Evolutionary conservation across 37 sponge, comb jelly and placozoan genomes (phyloP).

Genomic region (Chondrilla cf. caribensis): DNA sequence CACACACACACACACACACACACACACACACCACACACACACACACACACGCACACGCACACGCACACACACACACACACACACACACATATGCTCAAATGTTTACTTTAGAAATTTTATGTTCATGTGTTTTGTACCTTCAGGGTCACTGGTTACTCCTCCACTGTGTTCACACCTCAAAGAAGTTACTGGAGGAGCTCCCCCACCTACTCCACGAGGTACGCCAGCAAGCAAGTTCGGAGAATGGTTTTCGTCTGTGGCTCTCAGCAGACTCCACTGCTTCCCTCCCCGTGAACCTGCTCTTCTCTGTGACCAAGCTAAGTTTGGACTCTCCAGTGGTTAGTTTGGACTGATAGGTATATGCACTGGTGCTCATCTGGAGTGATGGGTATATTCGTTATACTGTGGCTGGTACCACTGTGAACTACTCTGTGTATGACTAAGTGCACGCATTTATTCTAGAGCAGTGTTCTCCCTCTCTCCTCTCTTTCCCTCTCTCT

Average conservation of each 20-base stretch:
- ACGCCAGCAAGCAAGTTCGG: not conserved
- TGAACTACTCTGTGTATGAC: not conserved
- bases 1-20: no score
- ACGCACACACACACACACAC: no score
- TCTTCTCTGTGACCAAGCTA: constrained; percentile 31
- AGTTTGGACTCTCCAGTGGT: constrained; percentile 71
- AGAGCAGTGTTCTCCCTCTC: no score
- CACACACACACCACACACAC: no score
- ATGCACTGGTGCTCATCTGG: not conserved
- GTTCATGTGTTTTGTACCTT: no score
- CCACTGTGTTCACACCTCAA: constrained; percentile 51
- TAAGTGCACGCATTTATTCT: no score
- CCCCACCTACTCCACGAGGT: constrained; percentile 30
- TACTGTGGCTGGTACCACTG: not conserved
- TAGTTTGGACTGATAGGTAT: not conserved
- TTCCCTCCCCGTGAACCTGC: constrained; percentile 25
- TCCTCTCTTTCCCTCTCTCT: no score
- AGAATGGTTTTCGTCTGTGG: constrained; percentile 53
- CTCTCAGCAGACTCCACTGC: constrained; percentile 40
- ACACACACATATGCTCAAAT: no score
- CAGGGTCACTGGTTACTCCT: constrained; percentile 69
- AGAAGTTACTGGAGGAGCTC: constrained; percentile 41
- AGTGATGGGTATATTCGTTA: no score
- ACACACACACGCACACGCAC: no score
- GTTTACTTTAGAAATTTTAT: no score